Evolutionary conservation across 2,113 vertebrate species (phyloP).

Genomic region (Sterna hirundo): DNA sequence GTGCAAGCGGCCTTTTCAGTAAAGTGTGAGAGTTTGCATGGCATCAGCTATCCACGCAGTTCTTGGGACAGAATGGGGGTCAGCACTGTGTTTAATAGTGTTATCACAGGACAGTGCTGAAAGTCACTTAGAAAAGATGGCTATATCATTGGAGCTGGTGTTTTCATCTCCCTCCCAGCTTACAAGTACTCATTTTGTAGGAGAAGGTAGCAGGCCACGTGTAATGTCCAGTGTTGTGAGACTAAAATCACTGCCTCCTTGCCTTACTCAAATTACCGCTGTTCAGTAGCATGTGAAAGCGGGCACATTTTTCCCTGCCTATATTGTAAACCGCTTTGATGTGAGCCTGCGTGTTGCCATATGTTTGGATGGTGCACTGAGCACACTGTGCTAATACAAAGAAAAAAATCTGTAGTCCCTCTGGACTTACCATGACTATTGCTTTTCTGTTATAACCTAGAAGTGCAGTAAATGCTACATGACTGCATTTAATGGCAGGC

Average conservation of each 20-base stretch:
- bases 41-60: background rate
- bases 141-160: accelerated
- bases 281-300: background rate
- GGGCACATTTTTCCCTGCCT: background rate
- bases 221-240: background rate
- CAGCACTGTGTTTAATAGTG: background rate
- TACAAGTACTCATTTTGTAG: background rate
- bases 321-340: background rate
- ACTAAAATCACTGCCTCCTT: background rate
- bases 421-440: background rate
- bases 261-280: background rate
- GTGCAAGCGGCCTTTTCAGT: background rate
- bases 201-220: background rate
- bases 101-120: background rate
- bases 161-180: background rate
- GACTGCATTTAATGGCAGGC: background rate
- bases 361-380: background rate
- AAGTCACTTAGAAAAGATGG: background rate
- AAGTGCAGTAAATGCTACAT: background rate
- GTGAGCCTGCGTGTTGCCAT: background rate
- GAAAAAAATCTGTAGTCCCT: background rate
- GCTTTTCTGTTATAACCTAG: background rate
- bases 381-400: background rate
- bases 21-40: background rate
- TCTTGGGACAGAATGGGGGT: background rate